These are phyloP conservation scores for Oncopeltus fasciatus DNA, from an alignment of 1,140 invertebrate species.

Conservation along the genomic window DNA sequence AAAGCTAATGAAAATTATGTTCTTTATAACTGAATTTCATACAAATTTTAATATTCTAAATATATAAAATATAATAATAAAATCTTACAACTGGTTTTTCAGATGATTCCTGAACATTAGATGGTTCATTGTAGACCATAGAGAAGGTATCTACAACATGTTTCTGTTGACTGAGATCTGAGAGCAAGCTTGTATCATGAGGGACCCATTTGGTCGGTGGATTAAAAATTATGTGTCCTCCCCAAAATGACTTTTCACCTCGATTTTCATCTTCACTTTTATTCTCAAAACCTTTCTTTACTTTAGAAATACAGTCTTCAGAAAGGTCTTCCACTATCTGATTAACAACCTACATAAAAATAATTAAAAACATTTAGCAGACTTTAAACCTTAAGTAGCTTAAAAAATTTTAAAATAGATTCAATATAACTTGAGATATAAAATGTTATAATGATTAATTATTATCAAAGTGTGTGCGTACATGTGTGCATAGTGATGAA, in stretches of 20 bases:
- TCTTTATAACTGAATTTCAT: background rate
- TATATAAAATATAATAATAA: background rate
- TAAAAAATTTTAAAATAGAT: too few relatives aligned
- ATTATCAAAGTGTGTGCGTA: too few relatives aligned
- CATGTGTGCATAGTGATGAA: too few relatives aligned
- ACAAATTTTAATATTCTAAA: background rate
- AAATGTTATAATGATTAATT: too few relatives aligned
- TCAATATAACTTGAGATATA: too few relatives aligned
- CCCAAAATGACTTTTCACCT: background rate
- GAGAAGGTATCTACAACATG: slow-evolving; percentile 19
- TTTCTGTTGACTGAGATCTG: slow-evolving; percentile 8
- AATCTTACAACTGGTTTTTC: background rate
- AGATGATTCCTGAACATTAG: slow-evolving; percentile 23
- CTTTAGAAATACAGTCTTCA: slow-evolving; percentile 14
- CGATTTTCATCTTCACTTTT: background rate
- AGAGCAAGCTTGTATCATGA: slow-evolving; percentile 21
- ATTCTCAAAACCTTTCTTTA: slow-evolving; percentile 8
- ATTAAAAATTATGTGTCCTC: background rate
- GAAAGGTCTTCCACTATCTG: slow-evolving; percentile 28
- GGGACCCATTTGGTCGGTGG: slow-evolving; percentile 12
- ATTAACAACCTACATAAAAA: slow-evolving; percentile 31
- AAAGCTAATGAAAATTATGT: background rate
- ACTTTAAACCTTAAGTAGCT: background rate
- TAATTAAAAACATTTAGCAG: slow-evolving; percentile 11
- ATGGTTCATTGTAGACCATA: slow-evolving; percentile 18